Conservation (phyloP, 1,140 invertebrate genomes). For the Cyrtorhinus lividipennis region DNA sequence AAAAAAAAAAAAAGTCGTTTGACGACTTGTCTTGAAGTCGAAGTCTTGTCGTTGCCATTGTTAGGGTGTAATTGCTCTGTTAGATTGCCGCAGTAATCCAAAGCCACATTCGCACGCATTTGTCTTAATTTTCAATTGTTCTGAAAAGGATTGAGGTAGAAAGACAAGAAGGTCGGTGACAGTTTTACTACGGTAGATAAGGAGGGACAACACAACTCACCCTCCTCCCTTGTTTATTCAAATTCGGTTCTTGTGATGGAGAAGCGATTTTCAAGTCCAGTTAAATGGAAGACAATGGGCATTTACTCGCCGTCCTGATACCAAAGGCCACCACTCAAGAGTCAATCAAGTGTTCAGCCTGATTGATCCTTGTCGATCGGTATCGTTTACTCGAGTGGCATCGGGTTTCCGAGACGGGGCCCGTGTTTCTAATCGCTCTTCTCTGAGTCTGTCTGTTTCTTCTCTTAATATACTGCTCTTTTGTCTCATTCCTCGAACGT, state of each 20-base stretch:
- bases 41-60: no score
- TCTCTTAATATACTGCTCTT: background rate
- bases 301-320: background rate
- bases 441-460: background rate
- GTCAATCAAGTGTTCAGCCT: background rate
- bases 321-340: background rate
- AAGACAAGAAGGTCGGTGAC: background rate
- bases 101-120: no score
- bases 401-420: background rate
- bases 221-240: no score
- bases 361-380: background rate
- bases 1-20: no score
- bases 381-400: background rate
- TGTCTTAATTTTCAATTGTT: background rate
- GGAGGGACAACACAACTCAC: no score
- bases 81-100: no score
- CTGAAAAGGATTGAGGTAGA: no score
- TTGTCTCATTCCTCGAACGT: background rate
- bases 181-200: background rate
- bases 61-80: no score
- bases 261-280: no score
- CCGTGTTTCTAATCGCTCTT: background rate
- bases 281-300: background rate
- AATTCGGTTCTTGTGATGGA: no score
- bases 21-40: no score